Conservation (phyloP, 2,797 vertebrate species). For the Semotilus atromaculatus region DNA sequence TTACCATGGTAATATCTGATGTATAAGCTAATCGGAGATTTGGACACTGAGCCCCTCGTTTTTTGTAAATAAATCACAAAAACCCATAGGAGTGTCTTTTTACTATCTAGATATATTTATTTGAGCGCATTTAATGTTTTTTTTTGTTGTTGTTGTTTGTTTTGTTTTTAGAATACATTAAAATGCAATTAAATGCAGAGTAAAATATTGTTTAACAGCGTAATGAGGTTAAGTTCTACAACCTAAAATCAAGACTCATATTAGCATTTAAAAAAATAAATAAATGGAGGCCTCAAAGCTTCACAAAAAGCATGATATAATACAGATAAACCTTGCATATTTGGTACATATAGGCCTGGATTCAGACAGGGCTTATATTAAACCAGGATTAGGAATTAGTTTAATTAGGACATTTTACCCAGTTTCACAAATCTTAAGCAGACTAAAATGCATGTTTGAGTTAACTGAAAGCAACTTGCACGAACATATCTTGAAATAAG, state of each 20-base stretch:
- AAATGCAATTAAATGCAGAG: background rate
- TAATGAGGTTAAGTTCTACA: background rate
- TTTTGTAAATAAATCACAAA: slow-evolving; percentile 92
- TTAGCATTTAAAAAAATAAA: background rate
- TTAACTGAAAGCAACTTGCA: too few relatives aligned
- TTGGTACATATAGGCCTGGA: background rate
- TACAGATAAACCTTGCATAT: background rate
- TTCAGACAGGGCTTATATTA: background rate
- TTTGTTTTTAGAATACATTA: background rate
- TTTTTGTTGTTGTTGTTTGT: too few relatives aligned
- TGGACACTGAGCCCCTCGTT: slow-evolving; percentile 88
- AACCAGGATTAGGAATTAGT: too few relatives aligned
- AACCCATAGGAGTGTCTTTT: slow-evolving; percentile 64
- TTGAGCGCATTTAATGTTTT: background rate
- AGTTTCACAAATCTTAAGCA: too few relatives aligned
- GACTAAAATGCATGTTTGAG: too few relatives aligned
- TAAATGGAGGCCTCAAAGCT: background rate
- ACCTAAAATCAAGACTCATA: background rate
- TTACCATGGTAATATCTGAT: slow-evolving; percentile 86
- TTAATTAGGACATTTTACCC: too few relatives aligned
- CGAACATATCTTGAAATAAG: too few relatives aligned
- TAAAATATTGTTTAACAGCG: slow-evolving; percentile 1
- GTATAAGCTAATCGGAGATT: slow-evolving; percentile 90
- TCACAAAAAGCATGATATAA: background rate
- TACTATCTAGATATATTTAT: slow-evolving; percentile 36